These are phyloP conservation scores for Bovichtus diacanthus DNA, from an alignment of 2,797 vertebrate genomes.

Conservation along the genomic window DNA sequence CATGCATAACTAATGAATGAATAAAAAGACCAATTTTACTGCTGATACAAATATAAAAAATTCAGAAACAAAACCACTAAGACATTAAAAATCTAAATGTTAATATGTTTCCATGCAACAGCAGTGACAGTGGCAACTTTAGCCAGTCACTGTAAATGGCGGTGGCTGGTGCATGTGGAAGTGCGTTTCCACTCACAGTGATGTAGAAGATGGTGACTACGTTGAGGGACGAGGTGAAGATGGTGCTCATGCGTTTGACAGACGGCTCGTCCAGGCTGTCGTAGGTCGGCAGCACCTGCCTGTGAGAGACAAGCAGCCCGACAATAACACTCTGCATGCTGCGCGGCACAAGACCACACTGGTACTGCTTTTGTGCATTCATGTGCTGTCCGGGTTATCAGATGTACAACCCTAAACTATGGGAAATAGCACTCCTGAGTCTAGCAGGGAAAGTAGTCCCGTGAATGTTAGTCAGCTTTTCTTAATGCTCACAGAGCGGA, in stretches of 20 bases:
- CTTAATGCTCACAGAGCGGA: conserved; percentile 24
- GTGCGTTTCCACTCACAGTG: conserved; percentile 87
- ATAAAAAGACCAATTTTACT: too few relatives aligned
- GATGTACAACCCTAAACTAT: not conserved
- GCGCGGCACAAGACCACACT: conserved; percentile 22
- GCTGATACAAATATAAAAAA: too few relatives aligned
- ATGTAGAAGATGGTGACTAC: conserved; percentile 98
- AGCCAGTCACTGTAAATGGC: not conserved
- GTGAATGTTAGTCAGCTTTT: conserved; percentile 1
- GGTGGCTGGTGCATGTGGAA: not conserved
- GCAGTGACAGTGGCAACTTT: not conserved
- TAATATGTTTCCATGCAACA: too few relatives aligned
- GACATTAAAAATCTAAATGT: too few relatives aligned
- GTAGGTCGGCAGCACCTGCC: conserved; percentile 98
- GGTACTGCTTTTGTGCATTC: conserved; percentile 37
- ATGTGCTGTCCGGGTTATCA: conserved; percentile 30
- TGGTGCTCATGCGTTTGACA: conserved; percentile 98
- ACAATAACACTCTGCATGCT: conserved; percentile 35
- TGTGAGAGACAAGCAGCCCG: conserved; percentile 71
- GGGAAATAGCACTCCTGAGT: not conserved
- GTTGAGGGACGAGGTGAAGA: conserved; percentile 94
- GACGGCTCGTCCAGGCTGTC: conserved; percentile 98
- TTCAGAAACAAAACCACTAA: too few relatives aligned
- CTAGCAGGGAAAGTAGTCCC: not conserved
- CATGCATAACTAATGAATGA: too few relatives aligned